Evolutionary conservation across 2,113 vertebrate genomes (phyloP).

Genomic region (Cricetomys ansorgei): DNA sequence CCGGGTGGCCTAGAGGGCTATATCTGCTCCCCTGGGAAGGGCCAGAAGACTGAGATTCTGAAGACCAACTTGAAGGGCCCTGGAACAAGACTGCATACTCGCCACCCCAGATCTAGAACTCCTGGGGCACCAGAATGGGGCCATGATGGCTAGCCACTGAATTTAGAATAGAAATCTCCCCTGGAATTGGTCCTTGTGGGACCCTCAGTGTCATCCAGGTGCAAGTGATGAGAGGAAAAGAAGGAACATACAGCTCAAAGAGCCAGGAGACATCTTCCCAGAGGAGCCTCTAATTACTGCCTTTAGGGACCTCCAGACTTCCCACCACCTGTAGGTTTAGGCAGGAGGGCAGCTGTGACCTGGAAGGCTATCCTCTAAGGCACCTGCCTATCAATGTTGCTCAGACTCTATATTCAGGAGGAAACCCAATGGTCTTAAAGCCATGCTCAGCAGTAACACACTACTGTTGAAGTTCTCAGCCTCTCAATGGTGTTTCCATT

Average conservation of each 20-base stretch:
- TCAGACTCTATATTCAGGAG: neutral
- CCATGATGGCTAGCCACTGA: accelerated
- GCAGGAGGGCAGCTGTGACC: accelerated
- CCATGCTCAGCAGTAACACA: neutral
- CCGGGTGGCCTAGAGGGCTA: neutral
- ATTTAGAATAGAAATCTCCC: neutral
- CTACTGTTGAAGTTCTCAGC: neutral
- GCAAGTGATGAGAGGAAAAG: accelerated
- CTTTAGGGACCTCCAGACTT: neutral
- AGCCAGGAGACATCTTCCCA: neutral
- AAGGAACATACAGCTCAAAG: neutral
- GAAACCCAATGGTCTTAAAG: too few relatives aligned
- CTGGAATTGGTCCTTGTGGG: neutral
- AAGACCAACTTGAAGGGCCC: neutral
- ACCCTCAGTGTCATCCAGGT: accelerated
- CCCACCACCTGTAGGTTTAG: accelerated
- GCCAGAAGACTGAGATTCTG: neutral
- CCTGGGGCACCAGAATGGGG: neutral
- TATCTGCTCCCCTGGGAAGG: neutral
- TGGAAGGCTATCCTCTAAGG: neutral
- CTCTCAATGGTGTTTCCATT: neutral
- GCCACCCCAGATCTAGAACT: accelerated
- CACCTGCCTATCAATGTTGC: neutral
- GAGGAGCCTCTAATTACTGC: neutral
- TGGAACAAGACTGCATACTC: neutral